Percentiles rank a stretch among this genome's conserved stretches.
Conservation (phyloP, 2,113 vertebrate genomes). For the Anolis carolinensis region DNA sequence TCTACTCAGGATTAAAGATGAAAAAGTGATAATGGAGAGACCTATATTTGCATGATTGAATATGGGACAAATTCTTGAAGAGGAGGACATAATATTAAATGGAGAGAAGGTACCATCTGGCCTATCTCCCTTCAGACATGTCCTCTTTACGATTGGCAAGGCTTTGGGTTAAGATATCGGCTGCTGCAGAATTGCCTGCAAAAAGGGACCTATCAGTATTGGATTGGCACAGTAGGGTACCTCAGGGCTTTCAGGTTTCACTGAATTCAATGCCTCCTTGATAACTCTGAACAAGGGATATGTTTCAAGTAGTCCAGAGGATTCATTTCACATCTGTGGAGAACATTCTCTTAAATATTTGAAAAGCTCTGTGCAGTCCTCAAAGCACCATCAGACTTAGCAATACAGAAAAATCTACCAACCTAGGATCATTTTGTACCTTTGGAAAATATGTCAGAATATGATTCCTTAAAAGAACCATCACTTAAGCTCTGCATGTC, state of each 20-base stretch:
- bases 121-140: background rate
- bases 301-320: background rate
- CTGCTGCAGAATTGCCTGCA: background rate
- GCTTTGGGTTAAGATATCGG: background rate
- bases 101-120: background rate
- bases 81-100: background rate
- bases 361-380: background rate
- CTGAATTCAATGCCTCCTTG: background rate
- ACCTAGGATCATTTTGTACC: background rate
- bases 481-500: background rate
- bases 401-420: background rate
- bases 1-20: background rate
- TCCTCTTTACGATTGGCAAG: background rate
- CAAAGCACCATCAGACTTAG: too few relatives aligned
- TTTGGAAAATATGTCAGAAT: background rate
- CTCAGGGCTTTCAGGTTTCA: background rate
- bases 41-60: background rate
- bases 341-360: background rate
- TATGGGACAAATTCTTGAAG: background rate
- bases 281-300: background rate
- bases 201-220: background rate
- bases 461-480: background rate
- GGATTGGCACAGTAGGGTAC: background rate
- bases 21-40: background rate
- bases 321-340: background rate